These are phyloP conservation scores for Tolmerus cingulatus DNA, from an alignment of 2,888 invertebrate species.

Conservation along the genomic window DNA sequence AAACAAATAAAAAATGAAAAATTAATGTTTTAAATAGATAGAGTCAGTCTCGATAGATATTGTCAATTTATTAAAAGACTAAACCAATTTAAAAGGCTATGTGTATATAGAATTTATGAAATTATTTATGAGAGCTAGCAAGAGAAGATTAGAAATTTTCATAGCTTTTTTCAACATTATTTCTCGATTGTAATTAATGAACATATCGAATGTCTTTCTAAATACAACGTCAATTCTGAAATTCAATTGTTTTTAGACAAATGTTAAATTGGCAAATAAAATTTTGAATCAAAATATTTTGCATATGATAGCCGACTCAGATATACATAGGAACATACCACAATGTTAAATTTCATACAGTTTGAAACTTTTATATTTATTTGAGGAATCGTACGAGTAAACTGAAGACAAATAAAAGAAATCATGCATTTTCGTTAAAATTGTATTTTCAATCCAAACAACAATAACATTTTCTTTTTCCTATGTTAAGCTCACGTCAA, in stretches of 20 bases:
- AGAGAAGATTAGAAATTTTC: neutral
- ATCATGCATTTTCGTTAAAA: neutral
- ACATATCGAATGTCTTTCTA: slow-evolving; percentile 46
- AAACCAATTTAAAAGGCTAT: neutral
- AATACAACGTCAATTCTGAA: slow-evolving; percentile 47
- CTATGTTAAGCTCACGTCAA: too few relatives aligned
- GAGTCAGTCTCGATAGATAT: neutral
- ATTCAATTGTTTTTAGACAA: slow-evolving; percentile 46
- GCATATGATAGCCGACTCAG: neutral
- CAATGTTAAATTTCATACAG: neutral
- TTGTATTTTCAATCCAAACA: neutral
- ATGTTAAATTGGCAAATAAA: slow-evolving; percentile 1
- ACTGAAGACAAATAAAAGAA: neutral
- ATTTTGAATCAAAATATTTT: slow-evolving; percentile 18
- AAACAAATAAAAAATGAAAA: neutral
- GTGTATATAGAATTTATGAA: neutral
- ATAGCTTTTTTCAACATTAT: slow-evolving; percentile 1
- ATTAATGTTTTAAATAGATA: neutral
- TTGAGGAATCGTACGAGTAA: neutral
- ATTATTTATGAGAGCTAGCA: neutral
- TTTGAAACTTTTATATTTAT: neutral
- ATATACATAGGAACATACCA: neutral
- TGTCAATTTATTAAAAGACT: neutral
- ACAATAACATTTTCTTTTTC: too few relatives aligned
- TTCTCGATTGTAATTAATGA: slow-evolving; percentile 25